Evolutionary conservation across 2,113 vertebrate genomes (phyloP).

Genomic region (Cavia porcellus): DNA sequence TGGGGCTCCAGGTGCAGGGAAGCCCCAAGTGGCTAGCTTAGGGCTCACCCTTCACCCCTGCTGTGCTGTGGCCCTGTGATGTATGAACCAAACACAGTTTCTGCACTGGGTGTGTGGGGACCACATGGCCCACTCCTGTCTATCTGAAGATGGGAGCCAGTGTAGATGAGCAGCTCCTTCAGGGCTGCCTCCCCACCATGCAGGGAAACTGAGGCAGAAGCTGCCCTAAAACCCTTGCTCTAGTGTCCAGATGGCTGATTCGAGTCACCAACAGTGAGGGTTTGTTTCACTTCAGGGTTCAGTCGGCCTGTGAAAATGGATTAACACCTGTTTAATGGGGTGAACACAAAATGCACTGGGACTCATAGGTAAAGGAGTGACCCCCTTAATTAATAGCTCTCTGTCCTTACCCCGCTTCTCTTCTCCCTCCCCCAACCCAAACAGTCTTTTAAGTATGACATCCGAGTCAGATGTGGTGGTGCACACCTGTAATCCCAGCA

Average conservation of each 20-base stretch:
- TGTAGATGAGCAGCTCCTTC: background rate
- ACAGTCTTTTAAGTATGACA: background rate
- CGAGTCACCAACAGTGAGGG: background rate
- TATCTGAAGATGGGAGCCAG: rapidly evolving
- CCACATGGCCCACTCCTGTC: rapidly evolving
- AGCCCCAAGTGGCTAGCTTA: background rate
- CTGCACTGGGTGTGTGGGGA: background rate
- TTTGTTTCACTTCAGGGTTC: background rate
- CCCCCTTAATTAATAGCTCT: background rate
- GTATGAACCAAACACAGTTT: background rate
- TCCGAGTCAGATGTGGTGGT: background rate
- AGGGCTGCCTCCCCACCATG: background rate
- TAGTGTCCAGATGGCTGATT: background rate
- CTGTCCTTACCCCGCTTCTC: background rate
- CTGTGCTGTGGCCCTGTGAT: background rate
- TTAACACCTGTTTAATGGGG: background rate
- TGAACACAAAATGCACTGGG: background rate
- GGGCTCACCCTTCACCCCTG: background rate
- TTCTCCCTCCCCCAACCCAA: background rate
- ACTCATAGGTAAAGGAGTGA: background rate
- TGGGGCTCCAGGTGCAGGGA: background rate
- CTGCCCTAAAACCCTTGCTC: background rate
- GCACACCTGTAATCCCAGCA: background rate
- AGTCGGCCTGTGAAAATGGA: background rate
- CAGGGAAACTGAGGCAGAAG: background rate